phyloP scores from a whole-genome alignment of 2,888 invertebrate genomes.

The Synanthedon formicaeformis region DNA sequence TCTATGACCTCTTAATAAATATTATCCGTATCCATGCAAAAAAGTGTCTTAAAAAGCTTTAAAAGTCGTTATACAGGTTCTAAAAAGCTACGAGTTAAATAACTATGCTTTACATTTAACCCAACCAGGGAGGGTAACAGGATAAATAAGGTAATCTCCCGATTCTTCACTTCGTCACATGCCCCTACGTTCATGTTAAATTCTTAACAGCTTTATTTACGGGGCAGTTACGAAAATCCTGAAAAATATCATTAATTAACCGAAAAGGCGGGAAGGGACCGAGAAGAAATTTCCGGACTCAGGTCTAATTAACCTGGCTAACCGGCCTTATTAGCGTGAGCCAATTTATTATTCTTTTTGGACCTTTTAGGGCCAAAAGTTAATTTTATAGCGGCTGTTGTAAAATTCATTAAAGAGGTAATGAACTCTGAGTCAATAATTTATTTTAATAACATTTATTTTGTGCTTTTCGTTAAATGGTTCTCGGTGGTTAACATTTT shows the following conservation, averaged over 20 bases:
- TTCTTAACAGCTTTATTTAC: neutral
- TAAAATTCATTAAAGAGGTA: too few species aligned
- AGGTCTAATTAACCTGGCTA: slow-evolving; percentile 26
- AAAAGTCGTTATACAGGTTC: too few species aligned
- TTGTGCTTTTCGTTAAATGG: neutral
- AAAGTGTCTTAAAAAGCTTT: too few species aligned
- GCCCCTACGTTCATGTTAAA: neutral
- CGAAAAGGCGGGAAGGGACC: slow-evolving; percentile 15
- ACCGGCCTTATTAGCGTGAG: slow-evolving; percentile 21
- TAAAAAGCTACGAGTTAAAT: too few species aligned
- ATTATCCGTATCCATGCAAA: too few species aligned
- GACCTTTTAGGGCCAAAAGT: too few species aligned
- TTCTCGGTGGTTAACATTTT: too few species aligned
- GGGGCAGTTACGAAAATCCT: slow-evolving; percentile 5
- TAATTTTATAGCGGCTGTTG: too few species aligned
- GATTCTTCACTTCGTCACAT: neutral
- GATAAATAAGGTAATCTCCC: neutral
- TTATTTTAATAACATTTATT: neutral
- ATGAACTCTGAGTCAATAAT: neutral
- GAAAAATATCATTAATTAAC: slow-evolving; percentile 27
- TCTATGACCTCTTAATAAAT: too few species aligned
- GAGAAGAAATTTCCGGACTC: slow-evolving; percentile 16
- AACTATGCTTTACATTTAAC: too few species aligned
- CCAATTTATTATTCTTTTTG: slow-evolving; percentile 27
- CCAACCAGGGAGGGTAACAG: too few species aligned